These are phyloP conservation scores for Aethes cnicana DNA, from an alignment of 2,888 invertebrate species.

Conservation along the genomic window DNA sequence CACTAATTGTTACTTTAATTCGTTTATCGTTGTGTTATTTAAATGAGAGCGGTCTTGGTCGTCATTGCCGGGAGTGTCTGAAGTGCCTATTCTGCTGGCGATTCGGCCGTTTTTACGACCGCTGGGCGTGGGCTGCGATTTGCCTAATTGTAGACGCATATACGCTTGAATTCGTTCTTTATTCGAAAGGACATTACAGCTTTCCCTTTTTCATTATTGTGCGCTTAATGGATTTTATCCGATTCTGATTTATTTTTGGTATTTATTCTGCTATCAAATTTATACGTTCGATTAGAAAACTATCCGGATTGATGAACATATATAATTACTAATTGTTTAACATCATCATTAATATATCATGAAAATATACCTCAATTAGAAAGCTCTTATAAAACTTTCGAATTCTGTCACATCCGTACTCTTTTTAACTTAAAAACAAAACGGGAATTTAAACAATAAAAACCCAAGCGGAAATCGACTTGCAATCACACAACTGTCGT, in stretches of 20 bases:
- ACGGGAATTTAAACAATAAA: slow-evolving; percentile 38
- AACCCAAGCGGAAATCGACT: slow-evolving; percentile 50
- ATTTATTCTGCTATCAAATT: background rate
- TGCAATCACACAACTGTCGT: slow-evolving; percentile 41
- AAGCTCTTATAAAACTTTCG: slow-evolving; percentile 3
- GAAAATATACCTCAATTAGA: background rate
- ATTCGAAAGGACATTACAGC: slow-evolving; percentile 12
- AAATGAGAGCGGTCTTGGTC: slow-evolving; percentile 42
- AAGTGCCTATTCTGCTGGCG: slow-evolving; percentile 28
- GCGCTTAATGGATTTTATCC: too few species aligned
- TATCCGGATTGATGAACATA: too few species aligned
- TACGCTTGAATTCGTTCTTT: slow-evolving; percentile 24
- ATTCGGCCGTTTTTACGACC: slow-evolving; percentile 31
- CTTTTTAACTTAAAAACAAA: slow-evolving; percentile 5
- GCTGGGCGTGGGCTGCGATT: slow-evolving; percentile 32
- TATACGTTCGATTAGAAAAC: too few species aligned
- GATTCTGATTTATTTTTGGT: slow-evolving; percentile 15
- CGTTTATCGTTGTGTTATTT: slow-evolving; percentile 56
- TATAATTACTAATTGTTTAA: too few species aligned
- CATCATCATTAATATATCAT: too few species aligned
- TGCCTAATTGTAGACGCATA: slow-evolving; percentile 29
- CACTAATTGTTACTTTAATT: slow-evolving; percentile 57
- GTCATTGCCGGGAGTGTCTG: slow-evolving; percentile 26
- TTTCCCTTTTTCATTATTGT: too few species aligned
- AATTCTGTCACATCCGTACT: too few species aligned